phyloP scores from a whole-genome alignment of 1,140 invertebrate genomes.

The Brachionus sp. region DNA sequence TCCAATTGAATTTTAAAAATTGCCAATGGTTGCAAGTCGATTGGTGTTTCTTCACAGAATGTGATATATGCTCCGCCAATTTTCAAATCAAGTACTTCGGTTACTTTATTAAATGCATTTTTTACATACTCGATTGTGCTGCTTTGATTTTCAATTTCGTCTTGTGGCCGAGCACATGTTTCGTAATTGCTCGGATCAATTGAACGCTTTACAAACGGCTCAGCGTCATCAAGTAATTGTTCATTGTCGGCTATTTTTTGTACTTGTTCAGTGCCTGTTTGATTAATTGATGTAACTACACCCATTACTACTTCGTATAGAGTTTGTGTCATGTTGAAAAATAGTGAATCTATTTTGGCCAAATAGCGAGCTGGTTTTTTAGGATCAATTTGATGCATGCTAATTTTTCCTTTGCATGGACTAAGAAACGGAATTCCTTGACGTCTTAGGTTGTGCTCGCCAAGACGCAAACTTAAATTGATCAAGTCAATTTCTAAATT shows the following conservation, averaged over 20 bases:
- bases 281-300: slow-evolving; percentile 13
- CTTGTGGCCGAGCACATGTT: background rate
- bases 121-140: background rate
- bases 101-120: background rate
- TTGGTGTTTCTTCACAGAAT: slow-evolving; percentile 24
- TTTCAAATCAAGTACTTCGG: slow-evolving; percentile 1
- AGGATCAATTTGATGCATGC: slow-evolving; percentile 2
- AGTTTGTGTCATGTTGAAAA: slow-evolving; percentile 36
- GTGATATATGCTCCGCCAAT: background rate
- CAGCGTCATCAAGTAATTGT: background rate
- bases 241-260: background rate
- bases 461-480: background rate
- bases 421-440: slow-evolving; percentile 39
- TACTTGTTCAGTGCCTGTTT: slow-evolving; percentile 25
- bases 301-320: slow-evolving; percentile 44
- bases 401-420: background rate
- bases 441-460: slow-evolving; percentile 8
- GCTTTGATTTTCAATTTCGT: background rate
- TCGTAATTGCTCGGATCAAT: background rate
- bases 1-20: slow-evolving; percentile 37
- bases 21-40: slow-evolving; percentile 25
- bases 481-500: background rate
- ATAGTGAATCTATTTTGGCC: slow-evolving; percentile 1
- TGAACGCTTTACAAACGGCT: slow-evolving; percentile 20
- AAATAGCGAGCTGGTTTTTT: background rate